Evolutionary conservation across 1,140 invertebrate species (phyloP), one percentile per base, ranked within the genome.

Genomic region (Aricia agestis): DNA sequence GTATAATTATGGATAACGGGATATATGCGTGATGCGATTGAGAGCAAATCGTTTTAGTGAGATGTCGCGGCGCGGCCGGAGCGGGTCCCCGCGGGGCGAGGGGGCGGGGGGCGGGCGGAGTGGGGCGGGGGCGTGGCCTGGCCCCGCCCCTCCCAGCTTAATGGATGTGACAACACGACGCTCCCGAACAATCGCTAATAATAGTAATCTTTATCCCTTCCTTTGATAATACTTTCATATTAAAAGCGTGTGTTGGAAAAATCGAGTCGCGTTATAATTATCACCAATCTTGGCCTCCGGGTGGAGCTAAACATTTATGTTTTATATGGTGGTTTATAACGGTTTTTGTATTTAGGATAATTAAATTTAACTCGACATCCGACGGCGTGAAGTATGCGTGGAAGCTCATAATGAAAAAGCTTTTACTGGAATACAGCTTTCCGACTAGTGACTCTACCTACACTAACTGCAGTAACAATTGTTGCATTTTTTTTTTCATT

Each of bases 91-190:
- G 72, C 42, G 68, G 67, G 25, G 15, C 59, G 36, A 70, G 10
- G 70, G 42, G 70, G 67, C 69, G 71, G 82, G 68, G 78, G 71
- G 76, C 71, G 78, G 74, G 79, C 76, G 73, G 71, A 65, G 77
- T 82, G 81, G 79, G 79, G 73, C 75, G 78, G 65, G 68, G 80
- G 74, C 82, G 59, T 52, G 52, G 81, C 83, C 59, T 83, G 84
- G 79, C 84, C 61, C 85, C 85, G 83, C 85, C 85, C 76, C 73
- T 69, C 75, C 65, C 78, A 75, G 79, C 82, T 88, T 89, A 89
- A 87, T 89, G 87, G 86, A 87, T 84, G 83, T 89, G 86, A 89
- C 85, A 89, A 91, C 85, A 86, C 81, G 85, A 84, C 86, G 84
- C 80, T 84, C 82, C 85, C 80, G 76, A 84, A 86, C 82, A 82